Percentiles rank a stretch among this genome's conserved stretches.
Conservation (phyloP, 2,797 vertebrate species). For the Anabacerthia variegaticeps region DNA sequence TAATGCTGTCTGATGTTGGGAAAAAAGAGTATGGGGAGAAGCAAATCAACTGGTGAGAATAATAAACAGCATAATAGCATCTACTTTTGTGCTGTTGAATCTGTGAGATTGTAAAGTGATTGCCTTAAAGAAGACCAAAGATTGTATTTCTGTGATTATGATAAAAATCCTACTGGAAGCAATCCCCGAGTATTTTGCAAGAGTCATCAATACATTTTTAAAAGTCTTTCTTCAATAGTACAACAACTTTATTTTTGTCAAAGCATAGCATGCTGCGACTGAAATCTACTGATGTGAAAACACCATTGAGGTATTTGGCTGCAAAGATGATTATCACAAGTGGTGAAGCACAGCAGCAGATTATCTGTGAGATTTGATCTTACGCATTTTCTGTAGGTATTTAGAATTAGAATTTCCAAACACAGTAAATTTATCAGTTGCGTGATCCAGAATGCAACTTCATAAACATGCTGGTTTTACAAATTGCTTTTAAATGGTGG, state of each 20-base stretch:
- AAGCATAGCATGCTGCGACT: neutral
- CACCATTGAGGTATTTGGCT: neutral
- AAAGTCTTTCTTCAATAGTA: neutral
- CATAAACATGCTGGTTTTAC: slow-evolving; percentile 21
- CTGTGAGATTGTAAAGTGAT: neutral
- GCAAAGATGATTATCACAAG: neutral
- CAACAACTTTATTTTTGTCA: neutral
- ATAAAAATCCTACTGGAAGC: neutral
- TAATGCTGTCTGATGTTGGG: neutral
- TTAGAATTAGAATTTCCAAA: slow-evolving; percentile 1
- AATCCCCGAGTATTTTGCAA: neutral
- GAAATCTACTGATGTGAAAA: slow-evolving; percentile 10
- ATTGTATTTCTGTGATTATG: neutral
- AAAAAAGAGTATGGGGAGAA: neutral
- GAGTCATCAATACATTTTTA: neutral
- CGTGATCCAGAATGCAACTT: neutral
- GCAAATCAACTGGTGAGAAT: neutral
- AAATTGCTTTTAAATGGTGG: slow-evolving; percentile 29
- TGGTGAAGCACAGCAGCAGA: neutral
- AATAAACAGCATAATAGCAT: neutral
- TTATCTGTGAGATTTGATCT: neutral
- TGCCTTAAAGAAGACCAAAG: neutral
- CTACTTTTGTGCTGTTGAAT: neutral
- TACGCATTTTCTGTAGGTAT: neutral
- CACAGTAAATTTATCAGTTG: neutral